Conservation (phyloP, 1,140 invertebrate genomes). For the Camponotus vicinus region DNA sequence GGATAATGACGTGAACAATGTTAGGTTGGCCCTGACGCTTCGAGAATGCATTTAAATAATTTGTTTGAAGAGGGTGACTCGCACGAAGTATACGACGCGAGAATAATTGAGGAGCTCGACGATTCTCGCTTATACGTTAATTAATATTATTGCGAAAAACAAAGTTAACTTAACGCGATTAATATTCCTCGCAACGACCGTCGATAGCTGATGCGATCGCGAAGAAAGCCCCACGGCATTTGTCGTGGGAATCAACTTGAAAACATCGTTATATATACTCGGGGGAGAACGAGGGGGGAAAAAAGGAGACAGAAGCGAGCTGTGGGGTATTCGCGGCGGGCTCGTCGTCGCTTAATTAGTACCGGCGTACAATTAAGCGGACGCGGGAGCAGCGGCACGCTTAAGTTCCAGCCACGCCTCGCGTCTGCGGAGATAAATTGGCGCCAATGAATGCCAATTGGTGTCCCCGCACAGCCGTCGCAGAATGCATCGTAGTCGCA, state of each 20-base stretch:
- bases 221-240: neutral
- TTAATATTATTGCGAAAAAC: conserved; percentile 1
- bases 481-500: conserved; percentile 27
- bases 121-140: neutral
- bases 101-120: conserved; percentile 2
- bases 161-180: conserved; percentile 3
- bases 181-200: neutral
- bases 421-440: conserved; percentile 74
- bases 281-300: neutral
- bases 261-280: conserved; percentile 28
- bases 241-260: conserved; percentile 39
- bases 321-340: conserved; percentile 38
- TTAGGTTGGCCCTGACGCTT: neutral
- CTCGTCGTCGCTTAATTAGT: conserved; percentile 77
- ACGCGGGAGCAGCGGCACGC: conserved; percentile 56
- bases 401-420: conserved; percentile 73
- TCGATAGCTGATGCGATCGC: conserved; percentile 8
- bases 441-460: conserved; percentile 79
- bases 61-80: neutral
- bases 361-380: conserved; percentile 75
- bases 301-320: neutral
- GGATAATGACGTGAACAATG: conserved; percentile 41
- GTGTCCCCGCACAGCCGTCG: conserved; percentile 47
- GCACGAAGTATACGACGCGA: neutral
- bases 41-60: conserved; percentile 14